Evolutionary conservation across 30 jellyfish, hydroid and myxozoan species (phyloP).

Genomic region (Turritopsis dohrnii): DNA sequence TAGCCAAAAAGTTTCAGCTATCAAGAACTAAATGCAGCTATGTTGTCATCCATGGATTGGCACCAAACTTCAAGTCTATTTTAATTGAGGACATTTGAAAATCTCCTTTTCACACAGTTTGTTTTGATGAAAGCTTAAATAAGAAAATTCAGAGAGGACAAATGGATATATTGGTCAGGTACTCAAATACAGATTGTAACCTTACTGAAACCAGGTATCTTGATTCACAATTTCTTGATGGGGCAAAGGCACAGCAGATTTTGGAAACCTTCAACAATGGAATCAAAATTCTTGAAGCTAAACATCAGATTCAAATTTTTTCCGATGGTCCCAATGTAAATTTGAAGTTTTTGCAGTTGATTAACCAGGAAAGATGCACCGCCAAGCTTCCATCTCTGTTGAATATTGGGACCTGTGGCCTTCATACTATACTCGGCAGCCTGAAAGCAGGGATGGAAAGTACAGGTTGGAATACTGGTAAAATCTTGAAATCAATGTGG

Average conservation of each 20-base stretch:
- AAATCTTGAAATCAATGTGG: slow-evolving; percentile 1
- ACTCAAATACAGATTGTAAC: too few relatives aligned
- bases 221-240: slow-evolving; percentile 6
- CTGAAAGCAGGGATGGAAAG: not conserved
- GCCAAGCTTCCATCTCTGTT: not conserved
- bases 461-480: not conserved
- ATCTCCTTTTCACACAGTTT: not conserved
- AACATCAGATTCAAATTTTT: not conserved
- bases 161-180: too few relatives aligned
- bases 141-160: not conserved
- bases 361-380: not conserved
- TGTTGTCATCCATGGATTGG: slow-evolving; percentile 1
- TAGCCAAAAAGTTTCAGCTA: too few relatives aligned
- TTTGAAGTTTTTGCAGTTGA: not conserved
- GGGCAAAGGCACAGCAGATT: slow-evolving; percentile 3
- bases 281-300: not conserved
- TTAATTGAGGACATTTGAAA: not conserved
- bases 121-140: not conserved
- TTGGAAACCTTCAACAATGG: not conserved
- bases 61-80: not conserved
- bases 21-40: slow-evolving; percentile 12
- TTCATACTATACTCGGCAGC: not conserved
- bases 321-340: slow-evolving; percentile 22
- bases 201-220: slow-evolving; percentile 10
- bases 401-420: slow-evolving; percentile 19